Base-by-base conservation (phyloP, 2,113 vertebrate species). In the Leucopternis melanops region DNA sequence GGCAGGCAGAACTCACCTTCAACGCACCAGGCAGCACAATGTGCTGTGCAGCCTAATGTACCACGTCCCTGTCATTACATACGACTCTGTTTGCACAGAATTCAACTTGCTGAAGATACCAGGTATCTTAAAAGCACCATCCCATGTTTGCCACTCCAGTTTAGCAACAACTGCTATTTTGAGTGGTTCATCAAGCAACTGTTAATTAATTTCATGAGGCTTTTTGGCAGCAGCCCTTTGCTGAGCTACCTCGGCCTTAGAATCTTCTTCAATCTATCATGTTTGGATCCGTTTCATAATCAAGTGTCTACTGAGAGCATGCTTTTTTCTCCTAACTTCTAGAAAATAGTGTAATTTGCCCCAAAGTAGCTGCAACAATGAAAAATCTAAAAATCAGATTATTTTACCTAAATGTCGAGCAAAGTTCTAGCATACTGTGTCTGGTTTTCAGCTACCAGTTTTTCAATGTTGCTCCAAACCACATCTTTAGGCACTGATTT, bases 1-100 rank as follows among this genome's bases (percentile, higher is more conserved):
- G 25, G 50, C 50, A 57, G 31, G 50, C 25, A 42, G 67, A 65
- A 50, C 32, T 78, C 49, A 2, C 26, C 66, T 50, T 27, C 32
- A 13, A 8, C 1, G 2, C 49, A 8, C 29, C 29, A 25, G 13
- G 16, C 71, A 50, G 47, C 25, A 8, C 5, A 4, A 36, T 1
- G 21, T 13, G 13, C 47, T 14, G 16, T 4, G 47, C 69, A 58
- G 62, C 54, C 63, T n/a, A 13, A 13, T 7, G 3, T 1, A 18
- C 16, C 2, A 0, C 0, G 8, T 26, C 29, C n/a, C 55, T 27
- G 7, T 16, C 25, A 27, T 16, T 54, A 44, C 32, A 5, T 3
- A 16, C 4, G 0, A 13, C 44, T 23, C 5, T 0, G 7, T 14
- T 23, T 32, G 21, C 32, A 13, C 11, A 36, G 57, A 70, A 21